A percentile compares a stretch with the other conserved stretches of the same genome.
Conservation (phyloP, 2,113 vertebrate genomes). For the Gobius niger region DNA sequence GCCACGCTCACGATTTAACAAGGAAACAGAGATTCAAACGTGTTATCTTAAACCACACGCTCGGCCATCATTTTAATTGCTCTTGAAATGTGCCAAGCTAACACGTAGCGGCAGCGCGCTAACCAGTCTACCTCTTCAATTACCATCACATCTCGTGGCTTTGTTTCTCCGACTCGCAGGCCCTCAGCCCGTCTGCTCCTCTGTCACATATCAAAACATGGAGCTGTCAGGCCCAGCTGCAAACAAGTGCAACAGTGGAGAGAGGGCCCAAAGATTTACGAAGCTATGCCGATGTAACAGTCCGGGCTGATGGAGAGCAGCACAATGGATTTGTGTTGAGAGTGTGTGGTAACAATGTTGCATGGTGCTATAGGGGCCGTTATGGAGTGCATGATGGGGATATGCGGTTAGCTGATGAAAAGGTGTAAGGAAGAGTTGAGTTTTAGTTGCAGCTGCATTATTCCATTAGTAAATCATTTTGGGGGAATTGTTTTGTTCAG, state of each 20-base stretch:
- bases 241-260: slow-evolving; percentile 41
- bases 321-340: neutral
- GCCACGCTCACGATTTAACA: neutral
- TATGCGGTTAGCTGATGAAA: neutral
- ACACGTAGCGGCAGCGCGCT: slow-evolving; percentile 3
- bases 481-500: no score
- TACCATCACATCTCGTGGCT: slow-evolving; percentile 36
- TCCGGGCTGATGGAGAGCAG: slow-evolving; percentile 7
- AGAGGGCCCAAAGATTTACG: slow-evolving; percentile 13
- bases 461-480: no score
- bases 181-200: slow-evolving; percentile 24
- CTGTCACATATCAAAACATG: slow-evolving; percentile 48
- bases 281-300: neutral
- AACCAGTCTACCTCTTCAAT: slow-evolving; percentile 27
- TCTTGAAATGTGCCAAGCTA: slow-evolving; percentile 16
- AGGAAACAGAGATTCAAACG: slow-evolving; percentile 18
- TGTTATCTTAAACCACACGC: slow-evolving; percentile 8
- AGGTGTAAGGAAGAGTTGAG: neutral
- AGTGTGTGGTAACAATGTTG: neutral
- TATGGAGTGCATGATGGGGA: neutral
- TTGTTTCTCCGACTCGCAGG: slow-evolving; percentile 36
- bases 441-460: no score
- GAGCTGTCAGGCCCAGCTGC: slow-evolving; percentile 29
- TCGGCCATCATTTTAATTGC: slow-evolving; percentile 36
- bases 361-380: neutral